Conservation (phyloP, 2,113 vertebrate genomes). For the Pygoscelis adeliae region DNA sequence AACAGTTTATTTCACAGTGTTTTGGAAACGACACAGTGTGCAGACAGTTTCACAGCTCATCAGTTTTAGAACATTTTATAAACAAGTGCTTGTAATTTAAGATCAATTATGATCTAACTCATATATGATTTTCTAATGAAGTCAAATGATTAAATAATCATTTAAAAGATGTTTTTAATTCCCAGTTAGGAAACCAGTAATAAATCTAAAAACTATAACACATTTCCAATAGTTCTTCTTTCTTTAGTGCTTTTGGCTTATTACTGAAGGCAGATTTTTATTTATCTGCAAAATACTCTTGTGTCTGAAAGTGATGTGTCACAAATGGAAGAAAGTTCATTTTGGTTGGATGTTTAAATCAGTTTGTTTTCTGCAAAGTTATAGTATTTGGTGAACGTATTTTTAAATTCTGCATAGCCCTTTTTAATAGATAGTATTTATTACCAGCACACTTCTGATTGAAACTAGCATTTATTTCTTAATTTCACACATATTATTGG, state of each 20-base stretch:
- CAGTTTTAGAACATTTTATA: conserved; percentile 48
- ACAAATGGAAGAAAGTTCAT: not conserved
- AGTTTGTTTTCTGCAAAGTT: not conserved
- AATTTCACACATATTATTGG: conserved; percentile 23
- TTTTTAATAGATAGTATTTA: not conserved
- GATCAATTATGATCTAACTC: conserved; percentile 36
- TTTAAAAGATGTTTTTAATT: conserved; percentile 27
- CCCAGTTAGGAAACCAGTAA: conserved; percentile 15
- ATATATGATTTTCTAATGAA: conserved; percentile 63
- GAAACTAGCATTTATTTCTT: not conserved
- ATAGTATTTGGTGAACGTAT: not conserved
- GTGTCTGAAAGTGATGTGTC: not conserved
- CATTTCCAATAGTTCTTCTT: not conserved
- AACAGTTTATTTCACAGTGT: conserved; percentile 13
- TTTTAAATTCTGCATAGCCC: not conserved
- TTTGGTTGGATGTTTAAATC: not conserved
- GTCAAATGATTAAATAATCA: conserved; percentile 37
- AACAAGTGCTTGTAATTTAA: conserved; percentile 54
- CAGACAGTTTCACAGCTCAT: conserved; percentile 10
- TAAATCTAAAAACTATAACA: not conserved
- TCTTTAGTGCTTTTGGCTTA: not conserved
- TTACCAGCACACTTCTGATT: not conserved
- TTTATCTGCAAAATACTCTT: not conserved
- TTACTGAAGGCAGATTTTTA: not conserved
- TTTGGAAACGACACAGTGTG: not conserved